Percentiles rank a stretch among this genome's conserved stretches.
Conservation (phyloP, 1,140 invertebrate genomes). For the Trialeurodes vaporariorum region DNA sequence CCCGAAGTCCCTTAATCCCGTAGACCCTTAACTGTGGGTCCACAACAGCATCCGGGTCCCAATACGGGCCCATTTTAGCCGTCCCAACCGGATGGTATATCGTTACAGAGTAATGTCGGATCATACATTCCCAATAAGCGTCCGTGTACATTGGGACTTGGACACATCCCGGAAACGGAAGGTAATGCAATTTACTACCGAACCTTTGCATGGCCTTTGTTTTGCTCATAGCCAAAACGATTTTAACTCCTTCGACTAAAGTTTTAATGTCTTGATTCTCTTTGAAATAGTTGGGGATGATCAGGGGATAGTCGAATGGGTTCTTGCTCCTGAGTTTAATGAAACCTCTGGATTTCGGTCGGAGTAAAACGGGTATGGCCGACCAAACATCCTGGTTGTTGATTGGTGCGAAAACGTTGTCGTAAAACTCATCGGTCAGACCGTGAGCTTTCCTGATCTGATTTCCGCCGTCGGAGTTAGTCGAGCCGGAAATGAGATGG, state of each 20-base stretch:
- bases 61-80: slow-evolving; percentile 82
- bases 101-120: slow-evolving; percentile 62
- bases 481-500: slow-evolving; percentile 82
- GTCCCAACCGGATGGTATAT: slow-evolving; percentile 83
- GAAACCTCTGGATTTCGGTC: slow-evolving; percentile 52
- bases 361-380: slow-evolving; percentile 70
- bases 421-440: slow-evolving; percentile 55
- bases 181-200: slow-evolving; percentile 51
- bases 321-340: slow-evolving; percentile 68
- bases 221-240: slow-evolving; percentile 56
- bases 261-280: slow-evolving; percentile 67
- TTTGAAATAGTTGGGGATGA: slow-evolving; percentile 83
- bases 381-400: slow-evolving; percentile 71
- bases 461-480: slow-evolving; percentile 72
- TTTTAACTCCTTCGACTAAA: slow-evolving; percentile 71
- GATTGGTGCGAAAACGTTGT: slow-evolving; percentile 57
- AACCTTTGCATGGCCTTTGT: slow-evolving; percentile 55
- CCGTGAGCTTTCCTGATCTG: slow-evolving; percentile 74
- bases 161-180: slow-evolving; percentile 56
- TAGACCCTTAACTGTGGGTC: slow-evolving; percentile 71
- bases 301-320: slow-evolving; percentile 81
- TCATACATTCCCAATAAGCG: slow-evolving; percentile 72
- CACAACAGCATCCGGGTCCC: slow-evolving; percentile 73
- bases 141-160: slow-evolving; percentile 53
- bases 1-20: slow-evolving; percentile 61